Evolutionary conservation across 2,888 invertebrate genomes (phyloP).

Genomic region (Dolichopus griseipennis): DNA sequence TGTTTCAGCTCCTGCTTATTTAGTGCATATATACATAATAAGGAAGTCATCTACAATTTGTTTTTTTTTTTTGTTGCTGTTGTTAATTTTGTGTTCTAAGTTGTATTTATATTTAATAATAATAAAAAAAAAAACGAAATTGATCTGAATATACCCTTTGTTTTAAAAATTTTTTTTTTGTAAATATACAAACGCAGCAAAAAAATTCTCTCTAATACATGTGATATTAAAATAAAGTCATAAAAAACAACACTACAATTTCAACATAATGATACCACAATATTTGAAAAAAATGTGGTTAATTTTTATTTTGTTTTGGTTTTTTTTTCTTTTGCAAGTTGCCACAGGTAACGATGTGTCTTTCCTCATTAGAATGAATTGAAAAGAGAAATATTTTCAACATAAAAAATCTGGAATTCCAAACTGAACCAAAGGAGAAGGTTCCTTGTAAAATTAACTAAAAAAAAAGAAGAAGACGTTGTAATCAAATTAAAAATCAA

Average conservation of each 20-base stretch:
- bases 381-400: too few relatives aligned
- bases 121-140: background rate
- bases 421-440: too few relatives aligned
- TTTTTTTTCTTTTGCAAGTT: background rate
- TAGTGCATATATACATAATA: background rate
- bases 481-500: too few relatives aligned
- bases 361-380: background rate
- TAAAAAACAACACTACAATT: constrained; percentile 3
- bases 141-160: background rate
- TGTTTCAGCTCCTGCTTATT: background rate
- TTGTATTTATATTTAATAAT: background rate
- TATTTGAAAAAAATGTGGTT: background rate
- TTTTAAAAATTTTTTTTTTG: background rate
- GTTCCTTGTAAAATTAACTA: too few relatives aligned
- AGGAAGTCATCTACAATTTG: background rate
- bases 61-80: background rate
- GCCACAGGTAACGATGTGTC: constrained; percentile 1
- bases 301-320: background rate
- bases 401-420: too few relatives aligned
- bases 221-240: background rate
- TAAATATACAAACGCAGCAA: background rate
- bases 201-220: background rate
- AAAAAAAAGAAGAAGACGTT: too few relatives aligned
- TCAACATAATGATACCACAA: background rate
- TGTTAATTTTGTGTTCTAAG: too few relatives aligned